Percentiles rank a stretch among this genome's conserved stretches.
phyloP scores from a whole-genome alignment of 2,888 invertebrate genomes.

The Alitta virens region DNA sequence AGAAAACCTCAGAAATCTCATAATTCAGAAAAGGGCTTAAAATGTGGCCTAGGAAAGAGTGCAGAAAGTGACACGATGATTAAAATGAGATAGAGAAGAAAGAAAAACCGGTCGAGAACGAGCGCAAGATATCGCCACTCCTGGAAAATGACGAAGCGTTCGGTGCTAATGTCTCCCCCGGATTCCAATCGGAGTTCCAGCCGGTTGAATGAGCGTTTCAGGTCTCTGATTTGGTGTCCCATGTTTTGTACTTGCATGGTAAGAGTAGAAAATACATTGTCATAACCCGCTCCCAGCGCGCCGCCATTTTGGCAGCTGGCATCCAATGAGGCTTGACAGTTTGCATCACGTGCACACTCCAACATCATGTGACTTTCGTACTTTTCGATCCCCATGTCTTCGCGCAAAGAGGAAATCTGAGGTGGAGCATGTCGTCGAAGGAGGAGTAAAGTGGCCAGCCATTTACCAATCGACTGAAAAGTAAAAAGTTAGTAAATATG shows the following conservation, averaged over 20 bases:
- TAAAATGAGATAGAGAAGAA: slow-evolving; percentile 2
- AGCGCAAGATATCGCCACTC: slow-evolving; percentile 11
- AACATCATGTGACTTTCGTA: not conserved
- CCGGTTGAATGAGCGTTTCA: not conserved
- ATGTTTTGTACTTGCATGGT: not conserved
- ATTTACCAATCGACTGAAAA: not conserved
- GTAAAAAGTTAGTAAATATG: not conserved
- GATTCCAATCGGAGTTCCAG: not conserved
- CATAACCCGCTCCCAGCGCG: not conserved
- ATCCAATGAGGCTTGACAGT: not conserved
- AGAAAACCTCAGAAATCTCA: no score
- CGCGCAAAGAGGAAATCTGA: not conserved
- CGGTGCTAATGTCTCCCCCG: not conserved
- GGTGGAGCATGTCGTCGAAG: not conserved
- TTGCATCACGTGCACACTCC: not conserved
- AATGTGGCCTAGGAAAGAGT: slow-evolving; percentile 10
- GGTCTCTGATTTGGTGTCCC: not conserved
- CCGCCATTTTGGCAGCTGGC: not conserved
- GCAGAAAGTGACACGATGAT: slow-evolving; percentile 9
- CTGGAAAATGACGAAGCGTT: not conserved
- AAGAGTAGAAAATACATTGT: not conserved
- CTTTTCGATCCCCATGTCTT: not conserved
- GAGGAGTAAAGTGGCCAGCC: not conserved
- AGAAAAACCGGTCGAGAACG: slow-evolving; percentile 9
- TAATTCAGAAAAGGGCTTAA: not conserved